Conservation (phyloP, 37 sponge, comb jelly and placozoan genomes). For the Trichoplax adhaerens region DNA sequence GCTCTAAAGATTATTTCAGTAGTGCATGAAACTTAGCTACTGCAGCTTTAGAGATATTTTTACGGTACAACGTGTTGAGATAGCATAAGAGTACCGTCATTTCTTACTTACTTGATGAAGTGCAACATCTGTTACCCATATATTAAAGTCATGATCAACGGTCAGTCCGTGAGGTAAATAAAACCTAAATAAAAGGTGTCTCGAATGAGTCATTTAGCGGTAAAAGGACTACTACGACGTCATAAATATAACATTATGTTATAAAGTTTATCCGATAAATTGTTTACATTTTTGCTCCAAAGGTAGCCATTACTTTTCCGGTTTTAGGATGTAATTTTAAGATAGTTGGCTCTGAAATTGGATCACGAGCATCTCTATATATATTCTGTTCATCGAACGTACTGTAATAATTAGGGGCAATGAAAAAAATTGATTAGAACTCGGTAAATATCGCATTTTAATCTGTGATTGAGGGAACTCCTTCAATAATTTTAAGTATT, state of each 20-base stretch:
- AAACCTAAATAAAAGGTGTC: slow-evolving; percentile 19
- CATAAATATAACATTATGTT: background rate
- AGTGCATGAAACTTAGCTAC: too few species aligned
- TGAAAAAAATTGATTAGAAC: too few species aligned
- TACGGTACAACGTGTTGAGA: too few species aligned
- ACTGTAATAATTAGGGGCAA: too few species aligned
- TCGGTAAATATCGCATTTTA: too few species aligned
- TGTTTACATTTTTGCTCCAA: slow-evolving; percentile 20
- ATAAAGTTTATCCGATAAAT: background rate
- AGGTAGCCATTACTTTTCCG: slow-evolving; percentile 22
- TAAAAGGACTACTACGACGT: background rate
- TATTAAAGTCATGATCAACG: slow-evolving; percentile 44
- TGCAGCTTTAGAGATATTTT: too few species aligned
- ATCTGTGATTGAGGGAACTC: too few species aligned
- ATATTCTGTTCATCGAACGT: too few species aligned
- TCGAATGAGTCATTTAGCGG: background rate
- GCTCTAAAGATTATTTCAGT: too few species aligned
- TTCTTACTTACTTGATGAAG: slow-evolving; percentile 49
- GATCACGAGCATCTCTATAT: slow-evolving; percentile 9
- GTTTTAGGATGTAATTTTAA: slow-evolving; percentile 20
- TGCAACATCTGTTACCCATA: slow-evolving; percentile 87
- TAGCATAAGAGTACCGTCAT: too few species aligned
- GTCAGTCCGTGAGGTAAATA: slow-evolving; percentile 85
- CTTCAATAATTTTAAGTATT: too few species aligned
- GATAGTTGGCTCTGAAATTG: slow-evolving; percentile 39